Evolutionary conservation across 2,797 vertebrate species (phyloP), one percentile per base, ranked within the genome.

Genomic region (Acrossocheilus wenchowensis): DNA sequence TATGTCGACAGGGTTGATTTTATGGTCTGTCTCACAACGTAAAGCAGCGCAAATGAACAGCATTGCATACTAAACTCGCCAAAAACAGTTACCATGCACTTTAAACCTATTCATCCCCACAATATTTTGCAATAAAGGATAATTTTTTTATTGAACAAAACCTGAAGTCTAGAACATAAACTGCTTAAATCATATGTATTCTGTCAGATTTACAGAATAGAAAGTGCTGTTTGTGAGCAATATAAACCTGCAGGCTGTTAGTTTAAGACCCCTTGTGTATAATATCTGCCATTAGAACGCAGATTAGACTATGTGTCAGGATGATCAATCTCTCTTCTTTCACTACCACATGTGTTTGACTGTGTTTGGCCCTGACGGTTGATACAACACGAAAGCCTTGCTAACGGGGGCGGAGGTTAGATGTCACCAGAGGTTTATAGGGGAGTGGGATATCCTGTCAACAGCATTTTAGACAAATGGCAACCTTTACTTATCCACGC

Each of bases 401-500:
- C 3, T 68, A 84, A 66, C 71, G 79, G n/a, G 54, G 43, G 30
- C 26, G 57, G 39, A 79, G 66, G 79, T 17, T 41, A 62, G 71
- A 81, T 82, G 57, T 82, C 82, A 78, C 57, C 77, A 64, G 87
- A 26, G 43, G 73, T 79, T 78, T 89, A 45, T 71, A 78, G 8
- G 60, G 82, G 80, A 80, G 77, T 50, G 79, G 78, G 83, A 68
- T 36, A 79, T 87, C 81, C 87, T 92, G 90, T 92, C 91, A 90
- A 66, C 78, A 85, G 71, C n/a, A 36, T 68, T 50, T 92, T 90
- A 90, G 41, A 72, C 81, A 92, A 86, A 92, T 19, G 14, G 26
- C 69, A 88, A 85, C 88, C 90, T 92, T 91, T 88, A 88, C 74
- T 90, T 83, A 87, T 79, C 75, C 34, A 84, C 78, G 77, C 90